Evolutionary conservation across 2,888 invertebrate genomes (phyloP), one percentile per base, ranked within the genome.

Genomic region (Caenorhabditis sp.): DNA sequence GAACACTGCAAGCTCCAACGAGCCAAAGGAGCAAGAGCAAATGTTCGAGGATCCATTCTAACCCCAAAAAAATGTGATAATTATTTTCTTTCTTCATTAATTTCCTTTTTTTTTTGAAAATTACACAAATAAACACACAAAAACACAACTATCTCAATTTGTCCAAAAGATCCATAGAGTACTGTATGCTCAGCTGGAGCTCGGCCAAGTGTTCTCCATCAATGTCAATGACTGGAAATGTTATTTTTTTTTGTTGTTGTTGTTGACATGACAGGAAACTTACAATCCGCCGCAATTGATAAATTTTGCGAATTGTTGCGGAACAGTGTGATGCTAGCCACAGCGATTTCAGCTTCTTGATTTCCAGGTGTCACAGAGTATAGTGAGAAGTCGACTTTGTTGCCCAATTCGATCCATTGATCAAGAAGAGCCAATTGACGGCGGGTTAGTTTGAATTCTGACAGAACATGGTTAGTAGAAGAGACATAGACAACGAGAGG

Each of bases 21-120:
- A 81, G 57, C 77, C 78, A 31, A 74, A 80, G 43, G 70, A 64
- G 61, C 77, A 81, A 63, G 86, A 85, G 69, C 79, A 84, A 67
- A 78, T 86, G 81, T 85, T 84, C 57, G 86, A 86, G 63, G 86
- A 86, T 68, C 86, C 86, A 17, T 86, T 86, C 69, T 86, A 74
- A 77, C 1, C 17, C 36, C 27, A n/a, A 10, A 12, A 26, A 27
- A 56, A 26, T 57, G 25, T 21, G 21, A n/a, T 26, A 23, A 56
- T 56, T 56, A n/a, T n/a, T n/a, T n/a, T n/a, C n/a, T n/a, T n/a
- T n/a, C n/a, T n/a, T n/a, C n/a, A n/a, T n/a, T n/a, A n/a, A n/a
- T n/a, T 56, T 56, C 20, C 3, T 17, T 50, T 20, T 50, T 50
- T 50, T n/a, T n/a, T n/a, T n/a, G n/a, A n/a, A n/a, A n/a, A 57